Percentiles rank a stretch among this genome's conserved stretches.
Conservation (phyloP, 2,797 vertebrate species). For the Pseudomugil gertrudae region DNA sequence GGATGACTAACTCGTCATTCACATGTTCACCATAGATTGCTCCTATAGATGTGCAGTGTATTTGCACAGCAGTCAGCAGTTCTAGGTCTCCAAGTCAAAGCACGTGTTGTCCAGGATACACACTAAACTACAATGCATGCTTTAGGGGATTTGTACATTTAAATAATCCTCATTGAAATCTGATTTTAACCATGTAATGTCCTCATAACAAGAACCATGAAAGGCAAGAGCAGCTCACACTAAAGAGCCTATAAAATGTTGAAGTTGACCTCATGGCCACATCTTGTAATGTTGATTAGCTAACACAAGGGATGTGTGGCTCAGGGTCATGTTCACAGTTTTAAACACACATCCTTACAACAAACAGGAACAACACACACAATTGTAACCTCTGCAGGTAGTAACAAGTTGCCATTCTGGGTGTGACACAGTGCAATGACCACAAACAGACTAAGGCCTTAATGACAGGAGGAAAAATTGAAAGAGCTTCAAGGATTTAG, state of each 20-base stretch:
- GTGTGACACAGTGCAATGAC: conserved; percentile 9
- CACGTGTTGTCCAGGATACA: conserved; percentile 12
- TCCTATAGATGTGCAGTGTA: neutral
- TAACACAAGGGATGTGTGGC: neutral
- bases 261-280: neutral
- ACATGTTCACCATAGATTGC: conserved; percentile 1
- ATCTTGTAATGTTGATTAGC: conserved; percentile 1
- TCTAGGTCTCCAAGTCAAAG: conserved; percentile 17
- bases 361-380: conserved; percentile 30
- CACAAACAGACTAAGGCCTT: conserved; percentile 19
- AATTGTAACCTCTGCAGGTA: conserved; percentile 21
- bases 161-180: conserved; percentile 13
- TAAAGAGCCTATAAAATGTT: neutral
- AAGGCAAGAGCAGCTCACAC: neutral
- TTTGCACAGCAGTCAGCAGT: conserved; percentile 13
- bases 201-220: neutral
- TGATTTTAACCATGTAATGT: conserved; percentile 12
- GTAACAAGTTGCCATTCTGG: conserved; percentile 24
- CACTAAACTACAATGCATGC: conserved; percentile 3
- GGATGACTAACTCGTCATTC: neutral
- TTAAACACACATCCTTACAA: conserved; percentile 17
- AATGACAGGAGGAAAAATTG: conserved; percentile 27
- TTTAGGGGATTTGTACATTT: conserved; percentile 10
- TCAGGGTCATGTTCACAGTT: conserved; percentile 17
- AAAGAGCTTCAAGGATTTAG: conserved; percentile 22